Base-by-base conservation (phyloP, 2,888 invertebrate genomes). In the Spilosoma lubricipeda region DNA sequence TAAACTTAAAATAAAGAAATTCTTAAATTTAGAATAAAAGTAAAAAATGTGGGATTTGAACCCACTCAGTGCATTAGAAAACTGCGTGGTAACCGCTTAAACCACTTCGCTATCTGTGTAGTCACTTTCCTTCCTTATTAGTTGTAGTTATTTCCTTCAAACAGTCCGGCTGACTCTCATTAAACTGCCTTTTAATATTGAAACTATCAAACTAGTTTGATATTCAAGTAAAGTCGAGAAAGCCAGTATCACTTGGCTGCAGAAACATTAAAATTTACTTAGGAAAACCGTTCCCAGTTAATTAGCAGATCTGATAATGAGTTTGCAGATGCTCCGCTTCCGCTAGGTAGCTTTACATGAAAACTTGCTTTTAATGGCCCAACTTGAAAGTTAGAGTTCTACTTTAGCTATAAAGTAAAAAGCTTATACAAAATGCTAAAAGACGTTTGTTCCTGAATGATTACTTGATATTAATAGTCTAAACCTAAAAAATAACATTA, bases 291-390 rank as follows among this genome's bases (percentile, higher is more conserved):
- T 76, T 77, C 33, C 67, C 65, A 75, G 80, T 77, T 77, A 82
- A 84, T 84, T 81, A 81, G 81, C 77, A 81, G 74, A 74, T 77
- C 63, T 67, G 80, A 73, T 81, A 84, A 79, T 78, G 75, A 79
- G 75, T 76, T 77, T 75, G 79, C 77, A 80, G 77, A 56, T 67
- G 80, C 75, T 73, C 75, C 76, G 39, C 73, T 52, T n/a, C 48
- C 70, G 66, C 70, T 74, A 69, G 73, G 72, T 71, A 69, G 63
- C 67, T 70, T 66, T 66, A 70, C 64, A 67, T 67, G 13, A 52
- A 67, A 76, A 83, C 80, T 83, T 68, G 36, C 70, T 74, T 82
- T 84, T 84, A 80, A 84, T 82, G 76, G 52, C 63, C 48, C 67
- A 30, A 75, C 65, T 80, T 71, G 69, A 67, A 72, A 72, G 71